phyloP scores from a whole-genome alignment of 2,888 invertebrate genomes.

The Plagodis dolabraria region DNA sequence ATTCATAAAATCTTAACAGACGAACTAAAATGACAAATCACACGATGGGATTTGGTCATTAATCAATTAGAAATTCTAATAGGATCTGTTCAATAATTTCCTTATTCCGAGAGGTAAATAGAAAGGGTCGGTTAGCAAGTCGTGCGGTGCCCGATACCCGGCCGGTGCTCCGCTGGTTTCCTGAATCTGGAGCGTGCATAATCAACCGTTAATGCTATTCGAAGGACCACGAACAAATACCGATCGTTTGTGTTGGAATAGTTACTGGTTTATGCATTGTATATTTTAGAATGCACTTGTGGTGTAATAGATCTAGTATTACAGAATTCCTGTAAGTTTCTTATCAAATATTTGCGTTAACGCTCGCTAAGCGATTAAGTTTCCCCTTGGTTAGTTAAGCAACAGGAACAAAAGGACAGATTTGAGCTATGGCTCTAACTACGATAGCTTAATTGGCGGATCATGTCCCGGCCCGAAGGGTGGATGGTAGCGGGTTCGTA shows the following conservation, averaged over 20 bases:
- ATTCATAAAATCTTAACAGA: no score
- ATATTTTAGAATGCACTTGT: no score
- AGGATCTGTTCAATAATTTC: slow-evolving; percentile 21
- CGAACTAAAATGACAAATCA: slow-evolving; percentile 14
- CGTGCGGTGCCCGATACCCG: slow-evolving; percentile 62
- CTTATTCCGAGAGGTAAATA: slow-evolving; percentile 45
- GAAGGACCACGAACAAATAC: slow-evolving; percentile 35
- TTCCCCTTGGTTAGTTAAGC: no score
- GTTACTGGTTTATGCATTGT: slow-evolving; percentile 3
- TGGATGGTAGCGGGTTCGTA: no score
- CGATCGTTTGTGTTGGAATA: slow-evolving; percentile 24
- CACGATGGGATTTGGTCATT: slow-evolving; percentile 4
- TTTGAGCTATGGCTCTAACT: no score
- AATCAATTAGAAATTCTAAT: slow-evolving; percentile 18
- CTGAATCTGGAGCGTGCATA: slow-evolving; percentile 82
- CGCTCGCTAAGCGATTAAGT: no score
- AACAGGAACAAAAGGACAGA: no score
- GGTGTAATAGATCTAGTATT: no score
- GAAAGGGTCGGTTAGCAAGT: slow-evolving; percentile 54
- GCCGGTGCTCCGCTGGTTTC: slow-evolving; percentile 67
- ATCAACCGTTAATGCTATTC: slow-evolving; percentile 72
- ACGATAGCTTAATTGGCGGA: no score
- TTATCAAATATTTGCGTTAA: no score
- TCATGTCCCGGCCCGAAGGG: no score
- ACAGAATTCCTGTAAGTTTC: no score